phyloP scores from a whole-genome alignment of 2,888 invertebrate genomes.

The Branchipolynoe longqiensis region DNA sequence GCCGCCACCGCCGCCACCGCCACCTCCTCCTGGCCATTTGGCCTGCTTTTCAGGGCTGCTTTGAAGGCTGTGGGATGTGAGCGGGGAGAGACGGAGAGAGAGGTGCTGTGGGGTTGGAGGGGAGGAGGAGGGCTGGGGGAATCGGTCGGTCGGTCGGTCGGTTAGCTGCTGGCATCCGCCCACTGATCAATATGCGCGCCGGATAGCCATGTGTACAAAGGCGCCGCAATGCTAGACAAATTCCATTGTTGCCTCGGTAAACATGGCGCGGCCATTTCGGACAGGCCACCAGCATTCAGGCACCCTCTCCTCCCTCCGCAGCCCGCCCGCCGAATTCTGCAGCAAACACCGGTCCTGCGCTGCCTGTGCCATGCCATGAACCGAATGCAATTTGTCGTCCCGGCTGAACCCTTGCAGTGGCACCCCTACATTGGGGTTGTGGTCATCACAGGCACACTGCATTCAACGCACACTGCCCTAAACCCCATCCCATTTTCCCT shows the following conservation, averaged over 20 bases:
- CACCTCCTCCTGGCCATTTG: too few species aligned
- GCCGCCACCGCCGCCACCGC: conserved; percentile 1
- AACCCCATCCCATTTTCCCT: too few species aligned
- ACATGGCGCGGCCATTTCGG: neutral
- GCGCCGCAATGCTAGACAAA: conserved; percentile 56
- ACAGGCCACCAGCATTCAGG: neutral
- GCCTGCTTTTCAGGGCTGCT: conserved; percentile 41
- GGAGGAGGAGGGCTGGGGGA: neutral
- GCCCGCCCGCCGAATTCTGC: conserved; percentile 29
- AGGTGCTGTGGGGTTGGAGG: neutral
- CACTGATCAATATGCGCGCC: conserved; percentile 46
- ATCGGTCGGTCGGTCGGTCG: conserved; percentile 14
- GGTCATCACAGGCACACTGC: neutral
- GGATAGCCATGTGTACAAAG: conserved; percentile 57
- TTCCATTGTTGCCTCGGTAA: conserved; percentile 48
- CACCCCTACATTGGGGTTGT: too few species aligned
- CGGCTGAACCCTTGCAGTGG: neutral
- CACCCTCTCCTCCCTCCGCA: too few species aligned
- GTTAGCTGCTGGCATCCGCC: conserved; percentile 40
- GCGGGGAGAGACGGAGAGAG: neutral
- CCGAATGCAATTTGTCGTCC: conserved; percentile 1
- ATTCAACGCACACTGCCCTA: neutral
- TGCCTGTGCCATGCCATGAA: neutral
- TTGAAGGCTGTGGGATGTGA: conserved; percentile 8
- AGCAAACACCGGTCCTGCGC: conserved; percentile 12